Evolutionary conservation across 2,888 invertebrate species (phyloP).

Genomic region (Tryphoninae sp.): DNA sequence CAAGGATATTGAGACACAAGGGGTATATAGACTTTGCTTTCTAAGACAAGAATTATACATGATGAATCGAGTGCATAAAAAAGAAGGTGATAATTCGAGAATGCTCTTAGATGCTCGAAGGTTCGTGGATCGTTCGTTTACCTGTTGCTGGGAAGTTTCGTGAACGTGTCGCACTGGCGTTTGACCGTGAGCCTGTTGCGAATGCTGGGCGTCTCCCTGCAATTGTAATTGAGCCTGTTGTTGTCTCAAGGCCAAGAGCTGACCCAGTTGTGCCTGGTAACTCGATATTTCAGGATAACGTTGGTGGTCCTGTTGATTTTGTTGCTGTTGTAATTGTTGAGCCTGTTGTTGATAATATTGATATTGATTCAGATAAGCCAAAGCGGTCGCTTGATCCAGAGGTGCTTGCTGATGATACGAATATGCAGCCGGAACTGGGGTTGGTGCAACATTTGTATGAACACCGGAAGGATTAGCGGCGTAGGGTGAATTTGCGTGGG

Average conservation of each 20-base stretch:
- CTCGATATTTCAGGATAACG: slow-evolving; percentile 47
- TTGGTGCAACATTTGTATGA: slow-evolving; percentile 30
- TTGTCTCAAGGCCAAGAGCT: slow-evolving; percentile 69
- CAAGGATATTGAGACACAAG: slow-evolving; percentile 8
- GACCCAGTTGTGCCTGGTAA: slow-evolving; percentile 71
- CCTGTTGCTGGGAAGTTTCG: slow-evolving; percentile 60
- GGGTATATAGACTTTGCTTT: not conserved
- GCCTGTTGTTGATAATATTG: slow-evolving; percentile 67
- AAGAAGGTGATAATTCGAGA: no score
- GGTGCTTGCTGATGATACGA: slow-evolving; percentile 64
- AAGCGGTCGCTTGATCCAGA: slow-evolving; percentile 67
- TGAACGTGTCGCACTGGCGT: slow-evolving; percentile 38
- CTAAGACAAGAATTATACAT: not conserved
- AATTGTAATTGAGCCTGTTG: slow-evolving; percentile 65
- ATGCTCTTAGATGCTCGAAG: no score
- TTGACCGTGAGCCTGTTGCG: slow-evolving; percentile 57
- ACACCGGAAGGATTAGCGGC: not conserved
- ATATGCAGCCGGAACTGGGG: slow-evolving; percentile 5
- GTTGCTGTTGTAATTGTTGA: slow-evolving; percentile 65
- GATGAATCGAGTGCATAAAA: not conserved
- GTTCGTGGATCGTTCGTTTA: slow-evolving; percentile 24
- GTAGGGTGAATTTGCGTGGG: slow-evolving; percentile 54
- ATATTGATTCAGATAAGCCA: slow-evolving; percentile 70
- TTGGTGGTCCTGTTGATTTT: slow-evolving; percentile 53
- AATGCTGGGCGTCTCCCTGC: slow-evolving; percentile 52